phyloP scores from a whole-genome alignment of 2,888 invertebrate genomes.

The Polymixis lichenea region DNA sequence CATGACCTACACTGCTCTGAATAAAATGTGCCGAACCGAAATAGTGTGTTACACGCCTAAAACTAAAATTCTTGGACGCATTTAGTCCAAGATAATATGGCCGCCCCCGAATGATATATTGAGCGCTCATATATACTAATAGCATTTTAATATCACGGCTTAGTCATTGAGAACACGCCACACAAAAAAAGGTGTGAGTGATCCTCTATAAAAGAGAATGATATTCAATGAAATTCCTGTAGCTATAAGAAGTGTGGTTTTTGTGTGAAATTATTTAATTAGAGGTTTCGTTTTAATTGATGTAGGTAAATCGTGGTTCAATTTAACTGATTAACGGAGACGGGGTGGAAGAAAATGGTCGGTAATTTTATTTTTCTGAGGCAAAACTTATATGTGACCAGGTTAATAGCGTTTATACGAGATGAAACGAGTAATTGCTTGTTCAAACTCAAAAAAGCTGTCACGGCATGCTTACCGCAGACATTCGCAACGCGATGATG shows the following conservation, averaged over 20 bases:
- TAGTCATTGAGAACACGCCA: conserved; percentile 79
- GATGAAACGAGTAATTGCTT: conserved; percentile 11
- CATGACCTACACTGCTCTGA: too few relatives aligned
- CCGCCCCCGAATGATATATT: conserved; percentile 87
- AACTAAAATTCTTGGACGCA: conserved; percentile 85
- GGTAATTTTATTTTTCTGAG: not conserved
- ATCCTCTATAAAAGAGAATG: conserved; percentile 64
- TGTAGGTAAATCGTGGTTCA: conserved; percentile 13
- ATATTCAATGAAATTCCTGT: conserved; percentile 67
- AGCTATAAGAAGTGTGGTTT: conserved; percentile 47
- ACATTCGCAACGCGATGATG: too few relatives aligned
- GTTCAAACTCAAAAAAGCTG: not conserved
- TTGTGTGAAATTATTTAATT: conserved; percentile 65
- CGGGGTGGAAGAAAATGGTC: not conserved
- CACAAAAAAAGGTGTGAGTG: conserved; percentile 73
- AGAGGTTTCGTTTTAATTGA: conserved; percentile 56
- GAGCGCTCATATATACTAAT: conserved; percentile 85
- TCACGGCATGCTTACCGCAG: too few relatives aligned
- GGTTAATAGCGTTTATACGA: not conserved
- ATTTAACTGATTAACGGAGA: not conserved
- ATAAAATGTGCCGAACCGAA: not conserved
- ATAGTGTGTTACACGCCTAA: conserved; percentile 61
- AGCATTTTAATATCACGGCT: conserved; percentile 88
- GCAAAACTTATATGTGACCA: not conserved
- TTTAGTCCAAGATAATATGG: conserved; percentile 87